These are phyloP conservation scores for Hemichromis elongatus DNA, from an alignment of 2,113 vertebrate genomes.

Conservation along the genomic window DNA sequence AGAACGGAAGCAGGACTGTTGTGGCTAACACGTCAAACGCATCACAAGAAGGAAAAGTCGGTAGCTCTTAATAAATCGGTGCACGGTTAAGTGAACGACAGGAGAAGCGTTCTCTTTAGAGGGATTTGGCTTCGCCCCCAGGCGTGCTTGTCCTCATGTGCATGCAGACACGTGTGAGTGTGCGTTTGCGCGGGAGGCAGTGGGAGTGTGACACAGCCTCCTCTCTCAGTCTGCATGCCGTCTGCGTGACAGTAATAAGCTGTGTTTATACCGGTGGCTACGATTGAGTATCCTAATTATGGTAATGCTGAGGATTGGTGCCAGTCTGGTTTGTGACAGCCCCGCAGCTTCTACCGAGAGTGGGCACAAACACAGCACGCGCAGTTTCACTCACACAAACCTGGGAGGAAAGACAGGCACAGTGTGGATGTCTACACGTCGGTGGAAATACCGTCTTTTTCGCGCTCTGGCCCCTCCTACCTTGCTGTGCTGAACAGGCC, in stretches of 20 bases:
- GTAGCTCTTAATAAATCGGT: background rate
- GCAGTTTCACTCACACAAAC: background rate
- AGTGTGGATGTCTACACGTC: background rate
- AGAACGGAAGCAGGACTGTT: background rate
- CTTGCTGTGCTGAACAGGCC: conserved; percentile 71
- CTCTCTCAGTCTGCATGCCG: conserved; percentile 12
- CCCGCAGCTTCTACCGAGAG: conserved; percentile 28
- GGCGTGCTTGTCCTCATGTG: background rate
- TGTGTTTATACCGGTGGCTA: conserved; percentile 60
- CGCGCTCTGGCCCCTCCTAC: conserved; percentile 36
- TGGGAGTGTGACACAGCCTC: conserved; percentile 10
- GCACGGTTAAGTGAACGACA: background rate
- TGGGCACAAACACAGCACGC: background rate
- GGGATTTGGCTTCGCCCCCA: background rate
- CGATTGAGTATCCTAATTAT: conserved; percentile 61
- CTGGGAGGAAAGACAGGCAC: background rate
- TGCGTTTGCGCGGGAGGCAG: background rate
- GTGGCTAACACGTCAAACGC: background rate
- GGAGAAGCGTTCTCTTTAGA: background rate
- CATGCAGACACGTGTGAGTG: background rate
- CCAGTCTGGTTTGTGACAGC: conserved; percentile 46
- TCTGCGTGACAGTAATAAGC: conserved; percentile 64
- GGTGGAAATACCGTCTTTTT: background rate
- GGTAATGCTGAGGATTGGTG: conserved; percentile 50
- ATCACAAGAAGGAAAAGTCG: background rate